Base-by-base conservation (phyloP, 2,888 invertebrate genomes). In the Drosophila rubida region DNA sequence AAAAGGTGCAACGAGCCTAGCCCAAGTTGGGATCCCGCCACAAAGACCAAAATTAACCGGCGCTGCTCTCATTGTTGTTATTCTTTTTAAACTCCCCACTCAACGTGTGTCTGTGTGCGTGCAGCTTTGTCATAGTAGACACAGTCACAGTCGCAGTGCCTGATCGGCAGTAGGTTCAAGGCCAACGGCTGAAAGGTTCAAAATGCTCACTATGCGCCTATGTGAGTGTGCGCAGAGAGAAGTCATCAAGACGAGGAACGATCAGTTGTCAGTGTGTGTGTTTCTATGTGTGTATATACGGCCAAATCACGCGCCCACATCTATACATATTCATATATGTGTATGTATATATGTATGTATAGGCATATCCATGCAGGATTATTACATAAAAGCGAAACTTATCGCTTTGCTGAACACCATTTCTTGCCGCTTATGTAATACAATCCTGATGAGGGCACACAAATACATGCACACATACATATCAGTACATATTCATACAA, bases 181-280 rank as follows among this genome's bases (percentile, higher is more conserved):
- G 83, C 83, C 83, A 84, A 65, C 64, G 73, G 59, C 82, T 75
- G 80, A 79, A 84, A 82, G 82, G 82, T 82, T 82, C 82, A 86
- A 67, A 80, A 80, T 70, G 69, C 64, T 80, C 39, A 44, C 46
- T 14, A 25, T 55, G 27, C 11, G 37, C 32, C 32, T 45, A 14
- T 49, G 39, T 54, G 42, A 30, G 30, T n/a, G 23, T 37, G 25
- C 37, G 57, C 25, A 49, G 63, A 63, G 69, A 60, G 48, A 27
- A 30, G 50, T 50, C 53, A 70, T 41, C 37, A 14, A 50, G 39
- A 60, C 63, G 25, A 51, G 54, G 54, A 61, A 68, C 37, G 37
- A 55, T 48, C 42, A 50, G 35, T 22, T 37, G 41, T 27, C 7
- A 16, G 37, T 50, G 9, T 23, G 16, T 13, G 4, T 50, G 3